Conservation (phyloP, 2,888 invertebrate genomes). For the Microdon myrmicae region DNA sequence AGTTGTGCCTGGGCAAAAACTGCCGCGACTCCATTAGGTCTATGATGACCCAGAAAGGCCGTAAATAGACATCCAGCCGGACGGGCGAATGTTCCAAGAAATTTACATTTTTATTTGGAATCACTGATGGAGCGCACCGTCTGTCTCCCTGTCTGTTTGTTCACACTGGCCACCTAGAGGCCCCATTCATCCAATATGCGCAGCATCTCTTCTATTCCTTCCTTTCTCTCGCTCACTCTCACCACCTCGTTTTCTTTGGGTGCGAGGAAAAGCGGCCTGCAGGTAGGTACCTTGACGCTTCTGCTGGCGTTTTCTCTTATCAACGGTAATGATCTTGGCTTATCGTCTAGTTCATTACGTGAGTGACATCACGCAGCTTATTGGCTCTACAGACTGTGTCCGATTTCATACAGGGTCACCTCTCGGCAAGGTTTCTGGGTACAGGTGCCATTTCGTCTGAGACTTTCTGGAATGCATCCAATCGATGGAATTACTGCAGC, state of each 20-base stretch:
- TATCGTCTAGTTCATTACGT: constrained; percentile 45
- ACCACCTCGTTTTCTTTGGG: not conserved
- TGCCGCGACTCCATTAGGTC: constrained; percentile 48
- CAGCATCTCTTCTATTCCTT: too few species aligned
- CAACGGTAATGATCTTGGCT: constrained; percentile 34
- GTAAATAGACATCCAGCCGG: constrained; percentile 40
- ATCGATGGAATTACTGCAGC: constrained; percentile 15
- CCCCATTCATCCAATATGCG: too few species aligned
- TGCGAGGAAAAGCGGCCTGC: constrained; percentile 16
- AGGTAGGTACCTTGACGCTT: constrained; percentile 24
- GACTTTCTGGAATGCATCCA: constrained; percentile 15
- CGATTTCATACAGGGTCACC: too few species aligned
- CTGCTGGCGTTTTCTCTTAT: constrained; percentile 33
- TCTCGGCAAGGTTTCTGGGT: constrained; percentile 21
- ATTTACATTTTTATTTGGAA: constrained; percentile 52
- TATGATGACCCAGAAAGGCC: constrained; percentile 48
- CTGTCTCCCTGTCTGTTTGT: constrained; percentile 19
- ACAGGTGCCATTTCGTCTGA: constrained; percentile 45
- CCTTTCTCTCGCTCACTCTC: too few species aligned
- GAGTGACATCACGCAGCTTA: constrained; percentile 36
- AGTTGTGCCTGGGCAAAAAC: too few species aligned
- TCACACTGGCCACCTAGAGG: constrained; percentile 4
- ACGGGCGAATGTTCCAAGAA: constrained; percentile 17
- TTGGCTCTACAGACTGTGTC: constrained; percentile 9
- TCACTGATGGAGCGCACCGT: constrained; percentile 8